phyloP scores from a whole-genome alignment of 2,113 vertebrate genomes.

The Centropus bengalensis region DNA sequence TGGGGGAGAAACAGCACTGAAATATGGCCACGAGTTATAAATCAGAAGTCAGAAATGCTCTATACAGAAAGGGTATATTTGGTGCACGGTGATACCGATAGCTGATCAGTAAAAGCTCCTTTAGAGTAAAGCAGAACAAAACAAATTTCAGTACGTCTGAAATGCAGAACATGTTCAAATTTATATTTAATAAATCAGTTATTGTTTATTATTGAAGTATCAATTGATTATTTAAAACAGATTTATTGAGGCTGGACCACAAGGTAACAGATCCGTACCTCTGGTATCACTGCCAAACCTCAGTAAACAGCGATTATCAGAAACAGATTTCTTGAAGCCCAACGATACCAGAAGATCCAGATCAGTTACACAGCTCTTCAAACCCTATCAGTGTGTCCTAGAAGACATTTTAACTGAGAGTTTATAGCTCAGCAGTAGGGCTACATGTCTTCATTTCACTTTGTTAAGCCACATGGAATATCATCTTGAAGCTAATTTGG shows the following conservation, averaged over 20 bases:
- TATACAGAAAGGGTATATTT: not conserved
- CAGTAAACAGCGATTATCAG: constrained; percentile 78
- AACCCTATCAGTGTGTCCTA: constrained; percentile 61
- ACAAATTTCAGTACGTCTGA: not conserved
- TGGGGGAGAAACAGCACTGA: not conserved
- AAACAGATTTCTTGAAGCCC: constrained; percentile 75
- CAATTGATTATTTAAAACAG: constrained; percentile 81
- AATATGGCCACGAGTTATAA: not conserved
- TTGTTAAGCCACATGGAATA: constrained; percentile 35
- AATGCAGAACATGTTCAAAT: constrained; percentile 18
- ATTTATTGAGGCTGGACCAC: constrained; percentile 75
- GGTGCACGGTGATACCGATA: not conserved
- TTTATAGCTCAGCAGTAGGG: constrained; percentile 53
- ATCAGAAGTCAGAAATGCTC: not conserved
- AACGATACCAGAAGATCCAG: constrained; percentile 38
- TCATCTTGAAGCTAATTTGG: constrained; percentile 45
- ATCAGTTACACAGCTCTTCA: constrained; percentile 76
- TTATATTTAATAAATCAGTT: constrained; percentile 70
- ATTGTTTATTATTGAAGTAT: constrained; percentile 74
- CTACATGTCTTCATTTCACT: constrained; percentile 47
- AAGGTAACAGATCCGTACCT: constrained; percentile 74
- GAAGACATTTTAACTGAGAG: constrained; percentile 65
- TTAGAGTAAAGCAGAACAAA: not conserved
- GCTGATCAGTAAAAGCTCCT: not conserved
- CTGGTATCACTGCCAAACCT: constrained; percentile 70